Conservation (phyloP, 2,888 invertebrate genomes). For the Cantharis rufa region DNA sequence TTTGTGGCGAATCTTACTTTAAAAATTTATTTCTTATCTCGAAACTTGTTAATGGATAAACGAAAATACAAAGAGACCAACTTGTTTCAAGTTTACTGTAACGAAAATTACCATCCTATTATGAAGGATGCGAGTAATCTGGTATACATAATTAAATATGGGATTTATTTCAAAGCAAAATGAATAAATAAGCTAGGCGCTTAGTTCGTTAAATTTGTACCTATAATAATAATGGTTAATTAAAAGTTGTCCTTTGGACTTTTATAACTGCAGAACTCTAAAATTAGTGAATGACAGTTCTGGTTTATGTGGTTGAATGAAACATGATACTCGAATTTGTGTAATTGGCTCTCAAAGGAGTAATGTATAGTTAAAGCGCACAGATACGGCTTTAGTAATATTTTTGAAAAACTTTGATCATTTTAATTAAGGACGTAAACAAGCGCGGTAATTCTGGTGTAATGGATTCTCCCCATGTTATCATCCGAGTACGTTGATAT, state of each 20-base stretch:
- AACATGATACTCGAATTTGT: not conserved
- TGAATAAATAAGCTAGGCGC: not conserved
- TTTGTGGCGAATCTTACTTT: too few relatives aligned
- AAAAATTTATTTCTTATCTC: not conserved
- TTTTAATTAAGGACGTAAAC: not conserved
- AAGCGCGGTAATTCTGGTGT: conserved; percentile 6
- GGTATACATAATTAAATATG: not conserved
- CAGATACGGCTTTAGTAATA: not conserved
- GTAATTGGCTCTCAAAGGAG: not conserved
- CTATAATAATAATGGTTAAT: not conserved
- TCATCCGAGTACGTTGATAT: not conserved
- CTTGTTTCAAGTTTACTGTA: not conserved
- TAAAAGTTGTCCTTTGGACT: not conserved
- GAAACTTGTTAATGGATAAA: not conserved
- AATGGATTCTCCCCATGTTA: conserved; percentile 12
- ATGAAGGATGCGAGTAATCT: not conserved
- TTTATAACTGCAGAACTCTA: not conserved
- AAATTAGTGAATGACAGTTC: not conserved
- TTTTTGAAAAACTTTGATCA: not conserved
- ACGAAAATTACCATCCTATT: not conserved
- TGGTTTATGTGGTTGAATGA: not conserved
- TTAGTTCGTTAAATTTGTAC: not conserved
- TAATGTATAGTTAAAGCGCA: too few relatives aligned
- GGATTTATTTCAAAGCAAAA: not conserved
- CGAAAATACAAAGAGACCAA: not conserved